These are phyloP conservation scores for Corythornis vintsioides DNA, from an alignment of 2,113 vertebrate species.

Conservation along the genomic window DNA sequence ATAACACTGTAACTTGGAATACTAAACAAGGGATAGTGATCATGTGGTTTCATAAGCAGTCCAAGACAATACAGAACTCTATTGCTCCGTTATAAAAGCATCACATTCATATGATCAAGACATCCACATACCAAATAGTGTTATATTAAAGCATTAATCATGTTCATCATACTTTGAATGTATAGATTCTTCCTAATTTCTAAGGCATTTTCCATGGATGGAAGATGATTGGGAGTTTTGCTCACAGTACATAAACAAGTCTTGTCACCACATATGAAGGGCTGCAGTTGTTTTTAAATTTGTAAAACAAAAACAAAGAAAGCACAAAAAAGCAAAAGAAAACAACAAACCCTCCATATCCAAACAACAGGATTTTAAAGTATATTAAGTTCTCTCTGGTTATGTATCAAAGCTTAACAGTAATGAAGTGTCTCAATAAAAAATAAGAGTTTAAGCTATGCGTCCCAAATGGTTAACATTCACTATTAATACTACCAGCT, in stretches of 20 bases:
- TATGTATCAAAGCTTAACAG: neutral
- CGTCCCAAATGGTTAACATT: conserved; percentile 22
- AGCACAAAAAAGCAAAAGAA: neutral
- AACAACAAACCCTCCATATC: neutral
- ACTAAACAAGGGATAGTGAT: neutral
- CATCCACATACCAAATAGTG: neutral
- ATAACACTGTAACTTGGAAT: neutral
- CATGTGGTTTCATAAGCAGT: neutral
- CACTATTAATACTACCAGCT: conserved; percentile 37
- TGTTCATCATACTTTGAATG: neutral
- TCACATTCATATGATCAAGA: neutral
- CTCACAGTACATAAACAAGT: neutral
- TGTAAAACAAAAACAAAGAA: neutral
- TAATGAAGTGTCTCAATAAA: neutral
- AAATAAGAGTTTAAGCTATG: neutral
- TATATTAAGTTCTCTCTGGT: neutral
- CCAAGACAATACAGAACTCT: neutral
- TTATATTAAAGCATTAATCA: neutral
- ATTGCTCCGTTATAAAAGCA: neutral
- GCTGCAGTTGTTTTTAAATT: neutral
- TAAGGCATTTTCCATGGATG: neutral
- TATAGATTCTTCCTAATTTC: neutral
- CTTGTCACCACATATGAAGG: neutral
- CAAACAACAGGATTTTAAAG: too few species aligned
- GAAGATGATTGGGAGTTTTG: neutral